Percentiles rank a stretch among this genome's conserved stretches.
These are phyloP conservation scores for Cheilosia vernalis DNA, from an alignment of 2,888 invertebrate genomes.

Conservation along the genomic window DNA sequence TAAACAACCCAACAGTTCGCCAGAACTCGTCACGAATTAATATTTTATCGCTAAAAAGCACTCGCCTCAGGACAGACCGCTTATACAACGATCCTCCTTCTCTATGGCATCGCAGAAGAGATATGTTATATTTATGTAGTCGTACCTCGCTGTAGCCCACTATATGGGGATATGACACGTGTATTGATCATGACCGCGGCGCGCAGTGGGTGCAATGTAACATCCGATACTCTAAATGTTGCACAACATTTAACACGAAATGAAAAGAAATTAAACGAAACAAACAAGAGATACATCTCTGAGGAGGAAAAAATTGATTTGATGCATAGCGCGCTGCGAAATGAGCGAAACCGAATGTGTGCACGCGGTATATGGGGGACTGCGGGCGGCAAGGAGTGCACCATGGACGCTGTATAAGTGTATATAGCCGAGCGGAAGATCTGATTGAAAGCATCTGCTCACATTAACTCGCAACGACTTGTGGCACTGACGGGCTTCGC, in stretches of 20 bases:
- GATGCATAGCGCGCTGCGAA: constrained; percentile 52
- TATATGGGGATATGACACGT: constrained; percentile 47
- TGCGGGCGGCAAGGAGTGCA: constrained; percentile 7
- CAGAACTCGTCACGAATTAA: constrained; percentile 75
- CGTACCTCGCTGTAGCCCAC: neutral
- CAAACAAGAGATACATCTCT: constrained; percentile 72
- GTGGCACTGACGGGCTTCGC: constrained; percentile 53
- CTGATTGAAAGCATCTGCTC: constrained; percentile 75
- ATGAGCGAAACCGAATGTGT: constrained; percentile 16
- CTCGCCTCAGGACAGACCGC: constrained; percentile 61
- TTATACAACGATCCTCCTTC: constrained; percentile 57
- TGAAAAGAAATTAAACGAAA: constrained; percentile 73
- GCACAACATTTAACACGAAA: constrained; percentile 75
- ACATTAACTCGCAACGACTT: constrained; percentile 62
- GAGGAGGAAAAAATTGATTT: constrained; percentile 69
- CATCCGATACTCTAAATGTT: constrained; percentile 73
- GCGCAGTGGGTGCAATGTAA: constrained; percentile 70
- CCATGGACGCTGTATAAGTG: neutral
- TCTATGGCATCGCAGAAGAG: neutral
- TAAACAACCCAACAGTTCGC: constrained; percentile 69
- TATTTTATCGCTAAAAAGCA: constrained; percentile 75
- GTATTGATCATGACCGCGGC: constrained; percentile 69
- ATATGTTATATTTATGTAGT: neutral
- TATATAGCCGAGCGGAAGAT: constrained; percentile 42
- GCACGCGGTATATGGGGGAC: neutral